Conservation (phyloP, 37 sponge, comb jelly and placozoan genomes). For the Amphimedon queenslandica region DNA sequence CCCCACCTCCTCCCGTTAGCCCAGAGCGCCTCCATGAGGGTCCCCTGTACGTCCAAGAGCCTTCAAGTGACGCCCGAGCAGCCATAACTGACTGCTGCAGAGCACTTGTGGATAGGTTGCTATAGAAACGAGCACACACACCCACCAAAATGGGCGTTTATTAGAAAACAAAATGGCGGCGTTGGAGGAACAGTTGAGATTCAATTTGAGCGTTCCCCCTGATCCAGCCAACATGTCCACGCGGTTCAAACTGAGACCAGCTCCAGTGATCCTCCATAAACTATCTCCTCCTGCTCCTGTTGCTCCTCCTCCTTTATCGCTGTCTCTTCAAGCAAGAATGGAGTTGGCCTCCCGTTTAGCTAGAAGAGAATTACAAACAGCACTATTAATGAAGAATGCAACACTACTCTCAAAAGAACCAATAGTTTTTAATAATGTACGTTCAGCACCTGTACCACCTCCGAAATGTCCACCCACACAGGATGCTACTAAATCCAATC, state of each 20-base stretch:
- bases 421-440: not conserved
- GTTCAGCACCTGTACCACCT: not conserved
- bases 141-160: slow-evolving; percentile 1
- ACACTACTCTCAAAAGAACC: not conserved
- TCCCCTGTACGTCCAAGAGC: not conserved
- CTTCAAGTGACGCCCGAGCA: not conserved
- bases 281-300: not conserved
- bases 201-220: slow-evolving; percentile 33
- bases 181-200: slow-evolving; percentile 29
- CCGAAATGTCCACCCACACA: not conserved
- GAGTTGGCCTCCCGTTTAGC: slow-evolving; percentile 59
- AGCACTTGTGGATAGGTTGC: not conserved
- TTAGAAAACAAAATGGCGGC: not conserved
- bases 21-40: slow-evolving; percentile 31
- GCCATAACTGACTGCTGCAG: not conserved
- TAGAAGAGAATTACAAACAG: slow-evolving; percentile 26
- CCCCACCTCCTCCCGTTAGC: not conserved
- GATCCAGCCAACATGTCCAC: slow-evolving; percentile 13
- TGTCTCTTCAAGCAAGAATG: slow-evolving; percentile 24
- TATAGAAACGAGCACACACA: not conserved
- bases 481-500: not conserved
- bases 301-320: too few species aligned
- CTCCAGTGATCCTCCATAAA: slow-evolving; percentile 57
- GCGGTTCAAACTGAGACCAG: slow-evolving; percentile 31
- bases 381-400: not conserved